Percentiles rank a stretch among this genome's conserved stretches.
Conservation (phyloP, 2,888 invertebrate genomes). For the Eupithecia insigniata region DNA sequence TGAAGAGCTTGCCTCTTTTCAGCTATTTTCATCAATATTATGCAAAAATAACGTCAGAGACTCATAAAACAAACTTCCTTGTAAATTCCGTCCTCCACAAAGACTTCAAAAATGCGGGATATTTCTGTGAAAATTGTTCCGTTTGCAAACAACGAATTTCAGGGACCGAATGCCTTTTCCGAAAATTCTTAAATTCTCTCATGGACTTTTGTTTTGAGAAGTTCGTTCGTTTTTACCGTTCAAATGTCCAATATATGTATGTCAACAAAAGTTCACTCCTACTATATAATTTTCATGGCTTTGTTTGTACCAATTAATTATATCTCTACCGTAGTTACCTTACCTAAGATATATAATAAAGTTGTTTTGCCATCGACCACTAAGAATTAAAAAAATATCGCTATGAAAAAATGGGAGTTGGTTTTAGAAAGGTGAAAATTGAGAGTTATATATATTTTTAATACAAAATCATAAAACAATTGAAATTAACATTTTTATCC, state of each 20-base stretch:
- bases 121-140: constrained; percentile 36
- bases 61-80: constrained; percentile 14
- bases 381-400: too few species aligned
- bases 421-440: too few species aligned
- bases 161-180: constrained; percentile 10
- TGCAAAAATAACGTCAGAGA: constrained; percentile 4
- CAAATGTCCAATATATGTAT: background rate
- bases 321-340: background rate
- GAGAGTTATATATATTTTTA: too few species aligned
- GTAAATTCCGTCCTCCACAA: constrained; percentile 18
- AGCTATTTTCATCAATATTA: background rate
- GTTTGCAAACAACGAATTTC: constrained; percentile 32
- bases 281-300: background rate
- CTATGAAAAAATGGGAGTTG: too few species aligned
- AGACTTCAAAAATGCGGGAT: constrained; percentile 32
- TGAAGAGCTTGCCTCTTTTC: background rate
- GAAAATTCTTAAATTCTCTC: constrained; percentile 22
- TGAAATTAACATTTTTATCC: too few species aligned
- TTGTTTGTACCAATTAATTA: background rate
- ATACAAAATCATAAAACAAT: too few species aligned
- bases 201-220: constrained; percentile 5
- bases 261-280: background rate
- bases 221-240: background rate
- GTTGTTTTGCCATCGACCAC: too few species aligned
- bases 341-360: too few species aligned